A percentile compares a stretch with the other conserved stretches of the same genome.
These are phyloP conservation scores for Naso thynnoides DNA, from an alignment of 2,797 vertebrate species.

Conservation along the genomic window DNA sequence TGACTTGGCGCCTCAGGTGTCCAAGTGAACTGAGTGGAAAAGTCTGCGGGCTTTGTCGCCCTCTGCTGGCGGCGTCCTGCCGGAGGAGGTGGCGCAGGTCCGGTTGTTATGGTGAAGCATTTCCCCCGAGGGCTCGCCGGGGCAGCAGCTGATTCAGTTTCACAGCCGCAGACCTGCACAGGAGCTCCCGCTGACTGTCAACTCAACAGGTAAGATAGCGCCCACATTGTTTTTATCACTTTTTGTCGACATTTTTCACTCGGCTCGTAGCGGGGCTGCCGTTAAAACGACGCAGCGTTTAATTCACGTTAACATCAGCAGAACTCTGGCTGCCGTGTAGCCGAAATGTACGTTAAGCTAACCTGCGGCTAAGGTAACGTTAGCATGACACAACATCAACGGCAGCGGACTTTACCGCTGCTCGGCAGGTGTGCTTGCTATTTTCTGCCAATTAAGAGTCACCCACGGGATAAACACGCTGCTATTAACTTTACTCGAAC, in stretches of 20 bases:
- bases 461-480: background rate
- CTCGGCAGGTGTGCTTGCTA: background rate
- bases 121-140: conserved; percentile 66
- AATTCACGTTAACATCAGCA: conserved; percentile 5
- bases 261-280: background rate
- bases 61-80: conserved; percentile 49
- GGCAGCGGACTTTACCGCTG: background rate
- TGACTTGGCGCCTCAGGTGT: too few relatives aligned
- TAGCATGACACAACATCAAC: conserved; percentile 48
- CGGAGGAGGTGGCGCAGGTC: conserved; percentile 37
- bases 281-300: background rate
- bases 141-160: conserved; percentile 69
- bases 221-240: background rate
- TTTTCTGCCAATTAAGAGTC: background rate
- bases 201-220: conserved; percentile 60
- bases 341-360: conserved; percentile 53
- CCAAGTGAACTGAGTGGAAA: background rate
- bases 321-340: conserved; percentile 2
- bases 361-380: conserved; percentile 60
- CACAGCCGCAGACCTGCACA: conserved; percentile 27
- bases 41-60: conserved; percentile 50
- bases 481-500: background rate
- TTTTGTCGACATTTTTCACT: rapidly evolving
- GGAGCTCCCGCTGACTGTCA: conserved; percentile 6
- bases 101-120: conserved; percentile 87